Evolutionary conservation across 2,113 vertebrate genomes (phyloP).

Genomic region (Furnarius figulus): DNA sequence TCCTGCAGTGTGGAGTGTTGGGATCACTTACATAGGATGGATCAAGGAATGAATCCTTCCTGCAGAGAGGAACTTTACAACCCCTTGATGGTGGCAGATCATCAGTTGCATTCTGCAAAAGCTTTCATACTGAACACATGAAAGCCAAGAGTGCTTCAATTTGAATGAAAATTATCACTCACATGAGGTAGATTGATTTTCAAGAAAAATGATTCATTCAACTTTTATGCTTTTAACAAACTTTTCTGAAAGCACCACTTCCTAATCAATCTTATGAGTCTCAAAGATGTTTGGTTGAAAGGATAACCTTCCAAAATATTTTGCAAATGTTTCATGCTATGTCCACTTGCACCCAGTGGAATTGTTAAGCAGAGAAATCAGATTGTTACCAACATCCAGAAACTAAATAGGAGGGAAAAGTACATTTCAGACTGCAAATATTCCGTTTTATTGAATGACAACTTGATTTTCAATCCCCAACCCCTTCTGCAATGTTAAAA

Average conservation of each 20-base stretch:
- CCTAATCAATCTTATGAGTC: background rate
- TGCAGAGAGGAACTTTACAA: constrained; percentile 3
- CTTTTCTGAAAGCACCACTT: background rate
- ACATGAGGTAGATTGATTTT: background rate
- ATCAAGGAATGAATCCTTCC: background rate
- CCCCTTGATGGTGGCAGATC: background rate
- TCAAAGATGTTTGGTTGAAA: background rate
- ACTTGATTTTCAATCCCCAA: background rate
- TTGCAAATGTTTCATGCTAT: background rate
- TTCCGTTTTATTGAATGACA: constrained; percentile 5
- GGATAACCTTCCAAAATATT: background rate
- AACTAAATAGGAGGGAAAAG: constrained; percentile 44
- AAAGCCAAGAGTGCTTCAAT: constrained; percentile 8
- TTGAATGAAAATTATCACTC: background rate
- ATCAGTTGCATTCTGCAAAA: background rate
- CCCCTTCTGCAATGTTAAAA: background rate
- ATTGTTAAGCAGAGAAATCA: constrained; percentile 34
- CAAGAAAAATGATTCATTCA: background rate
- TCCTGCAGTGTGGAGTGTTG: background rate
- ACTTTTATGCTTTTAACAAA: background rate
- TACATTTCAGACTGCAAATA: background rate
- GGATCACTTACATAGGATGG: background rate
- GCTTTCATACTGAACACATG: background rate
- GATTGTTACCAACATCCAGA: constrained; percentile 26
- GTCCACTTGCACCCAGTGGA: background rate